Evolutionary conservation across 2,113 vertebrate species (phyloP), one percentile per base, ranked within the genome.

Genomic region (Prochilodus magdalenae): DNA sequence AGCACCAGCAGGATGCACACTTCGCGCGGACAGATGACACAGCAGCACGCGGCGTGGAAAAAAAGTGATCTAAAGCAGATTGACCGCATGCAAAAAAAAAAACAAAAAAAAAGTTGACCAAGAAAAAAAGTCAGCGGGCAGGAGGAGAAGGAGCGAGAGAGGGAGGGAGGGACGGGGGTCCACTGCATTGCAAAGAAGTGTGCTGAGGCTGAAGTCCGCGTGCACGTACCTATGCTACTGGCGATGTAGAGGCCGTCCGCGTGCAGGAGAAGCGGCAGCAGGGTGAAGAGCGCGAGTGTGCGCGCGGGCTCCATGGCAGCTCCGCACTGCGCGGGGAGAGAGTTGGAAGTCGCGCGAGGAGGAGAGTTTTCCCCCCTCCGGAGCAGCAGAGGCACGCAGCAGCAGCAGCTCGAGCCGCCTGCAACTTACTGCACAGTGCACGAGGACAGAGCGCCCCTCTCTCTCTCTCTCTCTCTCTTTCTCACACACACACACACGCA

Each of bases 241-340:
- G 94, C 90, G 92, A 94, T 92, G 90, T 94, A 93, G 82, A 95
- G 94, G 92, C 94, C 93, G 91, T 92, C 91, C 88, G 92, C 92
- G 91, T 91, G 93, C 93, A 94, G 91, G 90, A 93, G 93, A 90
- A 91, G 91, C 92, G 93, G 88, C 60, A 94, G 84, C 84, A 93
- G 84, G 84, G 94, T 93, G 84, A 95, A 91, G 90, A 94, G 90
- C 86, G 92, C 91, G 88, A 94, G 92, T 93, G 93, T 92, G 87
- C 89, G 89, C 91, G 92, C 91, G 90, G 92, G 92, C 93, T 92
- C 94, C 94, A 95, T 95, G 93, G 93, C 94, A 94, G 94, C 94
- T 94, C 94, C 94, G 94, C 94, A 95, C 94, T 94, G 94, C 94
- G 92, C 94, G 93, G 92, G 94, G 93, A 93, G 92, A 92, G 92